These are phyloP conservation scores for Champsocephalus gunnari DNA, from an alignment of 2,797 vertebrate genomes.

Conservation along the genomic window DNA sequence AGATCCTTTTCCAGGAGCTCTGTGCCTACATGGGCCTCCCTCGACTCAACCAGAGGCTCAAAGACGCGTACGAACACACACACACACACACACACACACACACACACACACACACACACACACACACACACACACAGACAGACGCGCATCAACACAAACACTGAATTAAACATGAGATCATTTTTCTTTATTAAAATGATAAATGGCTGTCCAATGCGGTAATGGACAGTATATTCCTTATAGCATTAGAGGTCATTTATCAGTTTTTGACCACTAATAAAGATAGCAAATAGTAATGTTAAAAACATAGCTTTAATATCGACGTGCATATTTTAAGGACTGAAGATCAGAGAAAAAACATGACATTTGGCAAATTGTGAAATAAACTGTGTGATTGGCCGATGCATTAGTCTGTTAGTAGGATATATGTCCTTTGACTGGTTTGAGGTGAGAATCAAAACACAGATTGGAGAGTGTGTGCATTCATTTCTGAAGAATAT, in stretches of 20 bases:
- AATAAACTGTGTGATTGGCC: background rate
- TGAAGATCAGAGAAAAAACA: background rate
- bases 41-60: conserved; percentile 94
- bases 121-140: background rate
- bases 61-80: conserved; percentile 88
- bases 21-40: conserved; percentile 99
- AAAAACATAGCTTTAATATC: background rate
- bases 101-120: conserved; percentile 2
- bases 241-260: too few species aligned
- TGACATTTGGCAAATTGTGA: background rate
- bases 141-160: background rate
- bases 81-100: conserved; percentile 5
- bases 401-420: too few species aligned
- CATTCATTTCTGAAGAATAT: background rate
- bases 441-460: background rate
- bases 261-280: background rate
- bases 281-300: background rate
- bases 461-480: background rate
- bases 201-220: background rate
- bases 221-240: background rate
- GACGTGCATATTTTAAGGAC: background rate
- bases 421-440: background rate
- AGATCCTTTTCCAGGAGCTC: conserved; percentile 98
- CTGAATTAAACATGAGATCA: background rate
- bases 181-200: background rate